Base-by-base conservation (phyloP, 2,888 invertebrate species). In the Drymonia ruficornis region DNA sequence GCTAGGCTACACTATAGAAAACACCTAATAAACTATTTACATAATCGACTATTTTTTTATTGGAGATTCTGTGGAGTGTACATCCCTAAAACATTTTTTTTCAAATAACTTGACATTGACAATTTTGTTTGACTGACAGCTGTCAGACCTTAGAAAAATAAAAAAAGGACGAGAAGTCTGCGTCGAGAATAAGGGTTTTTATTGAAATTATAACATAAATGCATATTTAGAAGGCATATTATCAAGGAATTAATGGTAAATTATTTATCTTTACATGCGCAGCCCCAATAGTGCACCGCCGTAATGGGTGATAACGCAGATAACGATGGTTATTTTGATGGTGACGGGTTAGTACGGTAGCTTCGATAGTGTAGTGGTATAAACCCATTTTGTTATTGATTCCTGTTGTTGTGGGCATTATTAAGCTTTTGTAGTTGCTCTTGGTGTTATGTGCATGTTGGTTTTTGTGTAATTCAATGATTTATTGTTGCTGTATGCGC, bases 291-390 rank as follows among this genome's bases (percentile, higher is more conserved):
- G 65, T 65, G 64, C 56, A 64, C 67, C 68, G 16, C 5, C 69
- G 67, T 60, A 78, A 90, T 91, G 90, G 86, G 83, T 72, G 90
- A 91, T 83, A 81, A 43, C 19, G 11, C 11, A n/a, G 36, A 83
- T 77, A 87, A 73, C 72, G 87, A 89, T 80, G 89, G 86, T 77
- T 89, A 84, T 86, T 87, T 84, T 78, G 89, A 87, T 70, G 90
- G 90, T 87, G 90, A 90, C 74, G 92, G 92, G 92, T 92, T 88
- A 91, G 91, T 91, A 89, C 70, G 29, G 70, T 61, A 62, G 65
- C 65, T 55, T 61, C 57, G 56, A 15, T 59, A 56, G 65, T 66
- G 59, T 65, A 59, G 59, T 55, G 62, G 34, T 65, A 53, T 51
- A 51, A 12, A 52, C 1, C 16, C 16, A 16, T 16, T 59, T 54